A percentile compares a stretch with the other conserved stretches of the same genome.
Evolutionary conservation across 2,113 vertebrate genomes (phyloP).

Genomic region (Hippocampus comes): DNA sequence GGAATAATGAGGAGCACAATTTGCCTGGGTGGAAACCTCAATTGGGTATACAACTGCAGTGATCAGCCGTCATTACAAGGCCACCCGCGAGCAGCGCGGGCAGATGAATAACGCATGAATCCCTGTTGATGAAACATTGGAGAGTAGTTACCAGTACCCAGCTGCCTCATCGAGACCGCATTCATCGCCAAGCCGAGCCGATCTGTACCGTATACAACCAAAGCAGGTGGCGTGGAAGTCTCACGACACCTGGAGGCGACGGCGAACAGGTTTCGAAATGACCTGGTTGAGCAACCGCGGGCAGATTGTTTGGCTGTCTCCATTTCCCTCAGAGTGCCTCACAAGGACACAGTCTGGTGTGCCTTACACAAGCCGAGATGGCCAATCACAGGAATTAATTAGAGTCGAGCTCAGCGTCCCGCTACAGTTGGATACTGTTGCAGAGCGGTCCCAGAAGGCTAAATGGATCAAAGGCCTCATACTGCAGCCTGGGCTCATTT

Average conservation of each 20-base stretch:
- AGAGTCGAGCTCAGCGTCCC: constrained; percentile 46
- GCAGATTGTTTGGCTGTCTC: constrained; percentile 53
- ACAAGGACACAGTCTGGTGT: constrained; percentile 60
- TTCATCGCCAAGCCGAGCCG: constrained; percentile 52
- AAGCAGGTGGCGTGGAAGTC: constrained; percentile 56
- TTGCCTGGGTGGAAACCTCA: constrained; percentile 52
- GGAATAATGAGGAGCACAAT: constrained; percentile 55
- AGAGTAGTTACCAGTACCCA: constrained; percentile 67
- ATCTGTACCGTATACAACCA: constrained; percentile 53
- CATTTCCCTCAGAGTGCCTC: constrained; percentile 63
- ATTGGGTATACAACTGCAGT: constrained; percentile 54
- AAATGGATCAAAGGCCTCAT: constrained; percentile 65
- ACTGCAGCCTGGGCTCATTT: constrained; percentile 62
- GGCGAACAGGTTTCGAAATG: constrained; percentile 60
- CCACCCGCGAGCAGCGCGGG: constrained; percentile 52
- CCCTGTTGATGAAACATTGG: constrained; percentile 71
- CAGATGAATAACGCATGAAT: constrained; percentile 70
- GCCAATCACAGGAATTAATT: constrained; percentile 49
- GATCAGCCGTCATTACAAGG: constrained; percentile 67
- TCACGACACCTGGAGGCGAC: constrained; percentile 41
- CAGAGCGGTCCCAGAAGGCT: constrained; percentile 66
- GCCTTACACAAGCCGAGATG: constrained; percentile 46
- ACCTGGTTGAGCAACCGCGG: constrained; percentile 37
- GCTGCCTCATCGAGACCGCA: constrained; percentile 66
- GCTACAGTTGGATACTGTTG: constrained; percentile 49